These are phyloP conservation scores for Drosophila saltans DNA, from an alignment of 1,140 invertebrate genomes.

Conservation along the genomic window DNA sequence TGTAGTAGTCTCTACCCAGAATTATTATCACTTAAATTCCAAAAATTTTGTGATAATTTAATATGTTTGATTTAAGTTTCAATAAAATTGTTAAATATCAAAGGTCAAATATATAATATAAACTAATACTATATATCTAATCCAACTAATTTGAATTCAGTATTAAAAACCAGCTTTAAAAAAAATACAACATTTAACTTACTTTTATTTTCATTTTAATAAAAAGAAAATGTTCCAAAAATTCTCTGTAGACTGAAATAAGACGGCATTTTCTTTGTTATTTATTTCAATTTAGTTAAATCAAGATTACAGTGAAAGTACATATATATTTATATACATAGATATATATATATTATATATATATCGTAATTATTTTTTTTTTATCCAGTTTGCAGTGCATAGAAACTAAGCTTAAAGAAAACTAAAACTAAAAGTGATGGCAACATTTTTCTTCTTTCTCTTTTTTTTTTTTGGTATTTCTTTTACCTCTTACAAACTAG, in stretches of 20 bases:
- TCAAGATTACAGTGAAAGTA: constrained; percentile 47
- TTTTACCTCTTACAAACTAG: constrained; percentile 36
- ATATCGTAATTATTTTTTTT: constrained; percentile 35
- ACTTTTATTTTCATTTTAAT: not conserved
- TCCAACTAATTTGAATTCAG: no score
- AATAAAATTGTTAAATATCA: no score
- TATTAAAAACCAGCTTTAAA: no score
- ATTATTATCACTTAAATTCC: no score
- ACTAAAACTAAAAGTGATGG: constrained; percentile 35
- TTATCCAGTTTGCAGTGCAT: constrained; percentile 67
- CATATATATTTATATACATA: constrained; percentile 19
- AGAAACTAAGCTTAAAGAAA: constrained; percentile 53
- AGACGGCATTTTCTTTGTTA: constrained; percentile 63
- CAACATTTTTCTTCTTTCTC: constrained; percentile 39
- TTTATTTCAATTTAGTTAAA: constrained; percentile 62
- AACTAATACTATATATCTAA: no score
- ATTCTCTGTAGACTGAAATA: constrained; percentile 27
- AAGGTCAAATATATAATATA: no score
- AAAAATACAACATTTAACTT: not conserved
- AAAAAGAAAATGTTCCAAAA: no score
- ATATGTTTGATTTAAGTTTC: no score
- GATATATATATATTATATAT: constrained; percentile 19
- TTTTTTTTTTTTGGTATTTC: constrained; percentile 9
- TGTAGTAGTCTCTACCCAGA: no score
- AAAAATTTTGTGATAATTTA: no score